A percentile compares a stretch with the other conserved stretches of the same genome.
phyloP scores from a whole-genome alignment of 1,140 invertebrate genomes.

The Drosophila cardini region DNA sequence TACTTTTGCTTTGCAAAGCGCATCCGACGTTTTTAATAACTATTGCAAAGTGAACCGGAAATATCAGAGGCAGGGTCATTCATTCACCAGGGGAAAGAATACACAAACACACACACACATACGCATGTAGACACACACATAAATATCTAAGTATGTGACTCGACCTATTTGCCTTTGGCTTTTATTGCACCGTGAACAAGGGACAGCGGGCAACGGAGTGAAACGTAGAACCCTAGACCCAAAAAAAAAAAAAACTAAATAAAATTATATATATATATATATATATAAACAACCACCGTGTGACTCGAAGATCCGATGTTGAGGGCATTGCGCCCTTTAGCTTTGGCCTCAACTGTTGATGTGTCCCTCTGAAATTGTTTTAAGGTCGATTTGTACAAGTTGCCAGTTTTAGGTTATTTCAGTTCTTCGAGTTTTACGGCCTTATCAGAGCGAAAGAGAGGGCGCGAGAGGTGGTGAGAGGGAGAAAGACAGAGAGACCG shows the following conservation, averaged over 20 bases:
- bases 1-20: slow-evolving; percentile 24
- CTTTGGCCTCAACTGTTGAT: slow-evolving; percentile 30
- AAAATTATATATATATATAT: slow-evolving; percentile 28
- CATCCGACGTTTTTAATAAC: slow-evolving; percentile 70
- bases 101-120: slow-evolving; percentile 13
- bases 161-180: slow-evolving; percentile 74
- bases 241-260: slow-evolving; percentile 27
- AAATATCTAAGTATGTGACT: slow-evolving; percentile 50
- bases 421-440: slow-evolving; percentile 11
- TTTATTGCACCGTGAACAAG: slow-evolving; percentile 66
- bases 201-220: slow-evolving; percentile 23
- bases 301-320: slow-evolving; percentile 38
- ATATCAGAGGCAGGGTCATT: slow-evolving; percentile 54
- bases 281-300: slow-evolving; percentile 48
- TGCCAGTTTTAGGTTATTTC: slow-evolving; percentile 5
- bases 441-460: slow-evolving; percentile 51
- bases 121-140: slow-evolving; percentile 14
- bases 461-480: slow-evolving; percentile 28
- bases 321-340: slow-evolving; percentile 40
- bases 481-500: slow-evolving; percentile 39
- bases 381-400: slow-evolving; percentile 46
- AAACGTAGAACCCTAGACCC: slow-evolving; percentile 29
- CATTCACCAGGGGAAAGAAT: slow-evolving; percentile 23
- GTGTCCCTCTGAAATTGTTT: slow-evolving; percentile 28
- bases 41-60: slow-evolving; percentile 79